Evolutionary conservation across 2,888 invertebrate genomes (phyloP).

Genomic region (Atherix ibis): DNA sequence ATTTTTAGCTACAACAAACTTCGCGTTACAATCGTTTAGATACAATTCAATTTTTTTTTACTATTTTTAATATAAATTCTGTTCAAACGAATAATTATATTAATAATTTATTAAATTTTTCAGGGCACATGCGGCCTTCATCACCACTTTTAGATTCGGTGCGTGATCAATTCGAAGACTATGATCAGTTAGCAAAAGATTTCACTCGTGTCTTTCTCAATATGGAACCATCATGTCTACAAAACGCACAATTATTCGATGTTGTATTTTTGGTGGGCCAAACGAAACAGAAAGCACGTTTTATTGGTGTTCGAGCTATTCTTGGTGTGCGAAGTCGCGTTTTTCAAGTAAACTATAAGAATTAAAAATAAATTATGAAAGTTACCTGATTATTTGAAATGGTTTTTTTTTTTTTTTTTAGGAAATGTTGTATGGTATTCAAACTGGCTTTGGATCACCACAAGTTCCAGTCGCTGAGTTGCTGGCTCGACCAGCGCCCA

Average conservation of each 20-base stretch:
- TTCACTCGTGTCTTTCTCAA: slow-evolving; percentile 81
- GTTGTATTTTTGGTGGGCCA: slow-evolving; percentile 83
- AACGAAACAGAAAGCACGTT: slow-evolving; percentile 78
- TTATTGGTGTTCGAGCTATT: slow-evolving; percentile 82
- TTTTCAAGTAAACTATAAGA: slow-evolving; percentile 23
- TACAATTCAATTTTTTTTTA: no score
- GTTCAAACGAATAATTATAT: no score
- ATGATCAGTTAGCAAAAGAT: slow-evolving; percentile 85
- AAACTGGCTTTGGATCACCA: slow-evolving; percentile 83
- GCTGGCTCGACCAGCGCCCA: slow-evolving; percentile 70
- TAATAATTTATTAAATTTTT: no score
- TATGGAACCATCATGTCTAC: slow-evolving; percentile 57
- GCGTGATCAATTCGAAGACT: slow-evolving; percentile 84
- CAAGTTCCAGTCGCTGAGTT: slow-evolving; percentile 85
- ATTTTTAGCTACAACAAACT: no score
- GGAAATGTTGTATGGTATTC: slow-evolving; percentile 90
- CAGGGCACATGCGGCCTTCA: slow-evolving; percentile 78
- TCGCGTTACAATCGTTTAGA: no score
- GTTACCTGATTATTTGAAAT: neutral
- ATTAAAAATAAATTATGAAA: neutral
- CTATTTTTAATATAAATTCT: neutral
- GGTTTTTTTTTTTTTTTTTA: slow-evolving; percentile 23
- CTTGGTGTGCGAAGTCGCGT: slow-evolving; percentile 79
- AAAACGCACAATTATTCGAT: slow-evolving; percentile 74
- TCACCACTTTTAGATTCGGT: slow-evolving; percentile 85